phyloP scores from a whole-genome alignment of 2,113 vertebrate species.

The Ahaetulla prasina region DNA sequence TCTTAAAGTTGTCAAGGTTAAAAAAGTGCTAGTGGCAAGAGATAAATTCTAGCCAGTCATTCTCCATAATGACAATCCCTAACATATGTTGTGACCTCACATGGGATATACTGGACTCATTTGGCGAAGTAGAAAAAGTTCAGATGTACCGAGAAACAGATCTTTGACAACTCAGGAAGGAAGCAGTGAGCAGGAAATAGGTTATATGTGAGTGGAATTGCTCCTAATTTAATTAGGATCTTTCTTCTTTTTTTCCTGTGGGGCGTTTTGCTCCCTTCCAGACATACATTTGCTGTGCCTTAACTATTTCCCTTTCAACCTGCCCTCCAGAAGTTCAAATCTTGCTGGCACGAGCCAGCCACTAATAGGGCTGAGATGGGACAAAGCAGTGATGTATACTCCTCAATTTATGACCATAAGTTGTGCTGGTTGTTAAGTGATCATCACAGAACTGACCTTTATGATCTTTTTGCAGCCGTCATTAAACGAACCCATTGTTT shows the following conservation, averaged over 20 bases:
- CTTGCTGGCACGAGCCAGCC: not conserved
- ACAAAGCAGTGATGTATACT: not conserved
- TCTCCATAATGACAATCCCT: no score
- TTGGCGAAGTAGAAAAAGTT: slow-evolving; percentile 18
- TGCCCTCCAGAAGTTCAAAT: not conserved
- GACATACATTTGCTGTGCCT: slow-evolving; percentile 47
- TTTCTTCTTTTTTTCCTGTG: slow-evolving; percentile 14
- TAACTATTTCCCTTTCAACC: slow-evolving; percentile 52
- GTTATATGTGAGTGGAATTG: slow-evolving; percentile 61
- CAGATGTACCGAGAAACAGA: not conserved
- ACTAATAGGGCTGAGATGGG: not conserved
- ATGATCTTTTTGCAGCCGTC: no score
- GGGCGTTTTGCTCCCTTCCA: not conserved
- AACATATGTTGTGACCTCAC: not conserved
- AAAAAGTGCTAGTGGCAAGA: no score
- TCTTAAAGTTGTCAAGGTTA: no score
- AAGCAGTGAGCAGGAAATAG: slow-evolving; percentile 61
- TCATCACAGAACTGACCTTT: no score
- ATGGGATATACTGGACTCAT: slow-evolving; percentile 21
- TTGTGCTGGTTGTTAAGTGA: no score
- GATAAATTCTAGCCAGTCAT: not conserved
- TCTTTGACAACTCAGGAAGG: not conserved
- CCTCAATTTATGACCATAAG: no score
- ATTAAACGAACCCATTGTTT: no score
- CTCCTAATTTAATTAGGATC: slow-evolving; percentile 66